These are phyloP conservation scores for Octonoba sinensis DNA, from an alignment of 2,888 invertebrate species.

Conservation along the genomic window DNA sequence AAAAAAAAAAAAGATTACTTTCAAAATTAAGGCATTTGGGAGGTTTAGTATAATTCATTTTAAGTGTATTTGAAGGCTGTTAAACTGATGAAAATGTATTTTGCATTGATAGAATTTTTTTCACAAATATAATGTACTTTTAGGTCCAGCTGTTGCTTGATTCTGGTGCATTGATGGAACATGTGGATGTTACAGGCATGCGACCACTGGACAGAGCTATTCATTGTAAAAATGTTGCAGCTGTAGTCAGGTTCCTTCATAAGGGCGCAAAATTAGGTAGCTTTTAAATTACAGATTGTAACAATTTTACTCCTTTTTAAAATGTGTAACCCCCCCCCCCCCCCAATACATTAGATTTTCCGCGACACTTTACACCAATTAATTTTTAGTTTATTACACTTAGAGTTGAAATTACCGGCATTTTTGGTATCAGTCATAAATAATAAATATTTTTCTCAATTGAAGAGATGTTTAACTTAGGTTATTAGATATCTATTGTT, in stretches of 20 bases:
- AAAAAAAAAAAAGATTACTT: background rate
- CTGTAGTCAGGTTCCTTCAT: constrained; percentile 91
- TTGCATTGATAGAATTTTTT: background rate
- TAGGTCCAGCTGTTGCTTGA: constrained; percentile 86
- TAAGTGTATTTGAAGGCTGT: background rate
- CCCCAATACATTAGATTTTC: no score
- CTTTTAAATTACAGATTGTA: background rate
- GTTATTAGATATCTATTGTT: no score
- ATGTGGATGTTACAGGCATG: constrained; percentile 92
- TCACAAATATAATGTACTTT: background rate
- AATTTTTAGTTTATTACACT: no score
- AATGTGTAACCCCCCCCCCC: background rate
- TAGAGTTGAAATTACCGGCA: no score
- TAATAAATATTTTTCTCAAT: no score
- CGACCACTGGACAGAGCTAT: constrained; percentile 93
- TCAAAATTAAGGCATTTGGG: background rate
- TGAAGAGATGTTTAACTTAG: no score
- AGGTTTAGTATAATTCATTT: background rate
- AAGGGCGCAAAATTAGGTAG: constrained; percentile 90
- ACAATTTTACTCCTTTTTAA: background rate
- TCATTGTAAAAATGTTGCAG: constrained; percentile 87
- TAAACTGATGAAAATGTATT: no score
- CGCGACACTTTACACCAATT: no score
- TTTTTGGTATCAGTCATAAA: no score
- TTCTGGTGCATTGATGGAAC: constrained; percentile 89